phyloP scores from a whole-genome alignment of 2,888 invertebrate genomes.

The Fragum sueziense region DNA sequence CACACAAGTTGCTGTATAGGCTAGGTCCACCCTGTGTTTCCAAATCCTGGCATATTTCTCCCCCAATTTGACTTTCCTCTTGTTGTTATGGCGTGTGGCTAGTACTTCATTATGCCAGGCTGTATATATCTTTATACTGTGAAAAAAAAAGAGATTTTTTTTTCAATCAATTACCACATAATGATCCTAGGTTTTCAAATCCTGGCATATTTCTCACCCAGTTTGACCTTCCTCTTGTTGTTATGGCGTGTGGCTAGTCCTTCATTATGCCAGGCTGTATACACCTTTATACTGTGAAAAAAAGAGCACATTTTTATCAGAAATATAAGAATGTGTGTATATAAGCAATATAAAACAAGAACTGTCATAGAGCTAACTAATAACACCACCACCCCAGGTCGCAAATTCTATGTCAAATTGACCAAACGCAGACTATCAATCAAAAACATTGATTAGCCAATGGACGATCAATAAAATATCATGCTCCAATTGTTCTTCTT shows the following conservation, averaged over 20 bases:
- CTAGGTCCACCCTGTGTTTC: constrained; percentile 70
- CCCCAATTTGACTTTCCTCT: constrained; percentile 60
- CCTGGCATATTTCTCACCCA: constrained; percentile 66
- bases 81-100: constrained; percentile 63
- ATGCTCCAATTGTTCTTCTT: too few species aligned
- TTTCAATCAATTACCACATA: too few species aligned
- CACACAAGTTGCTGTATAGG: constrained; percentile 68
- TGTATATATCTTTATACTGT: constrained; percentile 64
- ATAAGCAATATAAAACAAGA: too few species aligned
- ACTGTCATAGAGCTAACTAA: too few species aligned
- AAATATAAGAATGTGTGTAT: too few species aligned
- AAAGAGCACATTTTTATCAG: too few species aligned
- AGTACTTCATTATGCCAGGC: constrained; percentile 67
- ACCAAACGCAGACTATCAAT: too few species aligned
- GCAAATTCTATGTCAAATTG: too few species aligned
- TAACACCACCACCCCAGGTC: too few species aligned
- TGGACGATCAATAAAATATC: too few species aligned
- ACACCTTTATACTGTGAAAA: constrained; percentile 63
- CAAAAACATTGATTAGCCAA: too few species aligned
- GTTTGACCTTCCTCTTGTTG: constrained; percentile 57
- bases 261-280: constrained; percentile 65
- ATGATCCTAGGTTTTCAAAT: too few species aligned
- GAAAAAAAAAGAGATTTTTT: constrained; percentile 19
- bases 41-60: constrained; percentile 68
- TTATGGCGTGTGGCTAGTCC: constrained; percentile 65